These are phyloP conservation scores for Phycodurus eques DNA, from an alignment of 2,113 vertebrate genomes.

Conservation along the genomic window DNA sequence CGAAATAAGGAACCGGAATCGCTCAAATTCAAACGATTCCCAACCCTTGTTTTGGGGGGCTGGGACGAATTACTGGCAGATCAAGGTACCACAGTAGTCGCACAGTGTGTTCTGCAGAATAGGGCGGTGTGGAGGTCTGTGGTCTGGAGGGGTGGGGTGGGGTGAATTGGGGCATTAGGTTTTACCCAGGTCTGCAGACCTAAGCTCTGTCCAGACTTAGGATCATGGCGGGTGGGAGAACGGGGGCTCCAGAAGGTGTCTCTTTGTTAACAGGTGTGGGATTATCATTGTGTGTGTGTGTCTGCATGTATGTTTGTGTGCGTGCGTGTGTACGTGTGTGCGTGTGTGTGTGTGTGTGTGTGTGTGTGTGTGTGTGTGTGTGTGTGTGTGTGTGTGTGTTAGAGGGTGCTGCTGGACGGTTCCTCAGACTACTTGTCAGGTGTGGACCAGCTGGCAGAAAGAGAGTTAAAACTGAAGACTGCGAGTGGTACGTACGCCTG, in stretches of 20 bases:
- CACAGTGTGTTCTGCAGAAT: too few relatives aligned
- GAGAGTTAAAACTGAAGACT: slow-evolving; percentile 99
- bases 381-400: slow-evolving; percentile 30
- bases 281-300: background rate
- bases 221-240: background rate
- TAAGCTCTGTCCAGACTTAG: slow-evolving; percentile 13
- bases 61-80: too few relatives aligned
- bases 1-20: too few relatives aligned
- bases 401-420: slow-evolving; percentile 97
- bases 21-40: too few relatives aligned
- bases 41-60: too few relatives aligned
- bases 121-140: background rate
- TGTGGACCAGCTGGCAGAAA: slow-evolving; percentile 98
- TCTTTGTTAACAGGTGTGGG: slow-evolving; percentile 1
- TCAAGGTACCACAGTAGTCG: too few relatives aligned
- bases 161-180: background rate
- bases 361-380: background rate
- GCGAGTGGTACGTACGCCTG: slow-evolving; percentile 92
- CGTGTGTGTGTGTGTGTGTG: slow-evolving; percentile 19
- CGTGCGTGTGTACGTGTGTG: slow-evolving; percentile 27
- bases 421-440: slow-evolving; percentile 98
- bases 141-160: background rate
- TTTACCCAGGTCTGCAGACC: background rate
- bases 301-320: slow-evolving; percentile 13
- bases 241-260: background rate